These are phyloP conservation scores for Parnassius apollo DNA, from an alignment of 2,888 invertebrate species.

Conservation along the genomic window DNA sequence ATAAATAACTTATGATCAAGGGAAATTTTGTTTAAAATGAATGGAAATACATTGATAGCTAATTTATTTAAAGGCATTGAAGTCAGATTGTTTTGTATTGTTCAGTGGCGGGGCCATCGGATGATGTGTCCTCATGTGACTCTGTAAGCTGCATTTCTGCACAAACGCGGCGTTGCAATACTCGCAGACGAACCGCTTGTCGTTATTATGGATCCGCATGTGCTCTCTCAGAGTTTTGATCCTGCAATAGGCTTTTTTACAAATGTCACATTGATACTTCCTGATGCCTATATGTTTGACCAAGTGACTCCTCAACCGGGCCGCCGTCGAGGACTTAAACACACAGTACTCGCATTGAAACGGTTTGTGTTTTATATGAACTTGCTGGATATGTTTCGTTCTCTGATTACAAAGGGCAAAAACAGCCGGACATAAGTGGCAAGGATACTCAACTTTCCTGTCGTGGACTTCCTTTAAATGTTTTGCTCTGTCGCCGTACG, in stretches of 20 bases:
- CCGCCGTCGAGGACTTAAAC: slow-evolving; percentile 53
- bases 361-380: slow-evolving; percentile 57
- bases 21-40: too few species aligned
- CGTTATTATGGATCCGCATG: slow-evolving; percentile 67
- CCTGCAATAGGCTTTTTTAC: slow-evolving; percentile 65
- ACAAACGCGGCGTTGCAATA: slow-evolving; percentile 63
- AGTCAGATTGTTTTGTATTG: slow-evolving; percentile 32
- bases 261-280: slow-evolving; percentile 66
- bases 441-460: slow-evolving; percentile 59
- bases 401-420: slow-evolving; percentile 60
- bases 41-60: neutral
- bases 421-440: slow-evolving; percentile 59
- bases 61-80: slow-evolving; percentile 16
- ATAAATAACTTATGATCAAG: too few species aligned
- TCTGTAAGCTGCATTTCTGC: slow-evolving; percentile 68
- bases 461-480: slow-evolving; percentile 54
- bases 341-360: slow-evolving; percentile 56
- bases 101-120: slow-evolving; percentile 38
- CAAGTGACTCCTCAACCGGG: slow-evolving; percentile 57
- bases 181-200: slow-evolving; percentile 69
- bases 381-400: slow-evolving; percentile 61
- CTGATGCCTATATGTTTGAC: slow-evolving; percentile 56
- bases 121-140: slow-evolving; percentile 65
- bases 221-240: slow-evolving; percentile 59
- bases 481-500: slow-evolving; percentile 52